phyloP scores from a whole-genome alignment of 2,888 invertebrate species.

The Apodemia duryi region DNA sequence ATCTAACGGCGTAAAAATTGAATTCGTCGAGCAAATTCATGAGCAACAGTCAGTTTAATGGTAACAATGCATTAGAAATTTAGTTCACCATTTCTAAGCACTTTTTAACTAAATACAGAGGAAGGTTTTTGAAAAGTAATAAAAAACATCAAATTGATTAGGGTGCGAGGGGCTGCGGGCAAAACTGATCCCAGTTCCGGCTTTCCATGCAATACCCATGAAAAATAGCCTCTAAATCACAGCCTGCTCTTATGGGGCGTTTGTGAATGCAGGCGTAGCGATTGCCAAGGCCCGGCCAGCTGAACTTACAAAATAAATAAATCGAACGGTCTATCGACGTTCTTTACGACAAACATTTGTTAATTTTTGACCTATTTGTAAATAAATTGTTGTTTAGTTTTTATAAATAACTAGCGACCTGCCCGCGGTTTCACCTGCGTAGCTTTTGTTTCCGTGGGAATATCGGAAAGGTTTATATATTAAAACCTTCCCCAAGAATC shows the following conservation, averaged over 20 bases:
- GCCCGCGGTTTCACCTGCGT: too few relatives aligned
- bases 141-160: slow-evolving; percentile 59
- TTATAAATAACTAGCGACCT: too few relatives aligned
- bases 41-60: not conserved
- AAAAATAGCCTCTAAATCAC: slow-evolving; percentile 61
- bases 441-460: too few relatives aligned
- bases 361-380: slow-evolving; percentile 7
- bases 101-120: not conserved
- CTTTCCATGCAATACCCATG: slow-evolving; percentile 53
- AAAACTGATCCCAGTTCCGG: slow-evolving; percentile 36
- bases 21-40: not conserved
- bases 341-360: slow-evolving; percentile 10
- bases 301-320: slow-evolving; percentile 5
- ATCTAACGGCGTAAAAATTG: not conserved
- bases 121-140: slow-evolving; percentile 37
- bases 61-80: not conserved
- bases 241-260: slow-evolving; percentile 40
- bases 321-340: not conserved
- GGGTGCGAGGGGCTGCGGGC: slow-evolving; percentile 38
- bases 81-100: not conserved
- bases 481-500: too few relatives aligned
- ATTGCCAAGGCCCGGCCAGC: slow-evolving; percentile 10
- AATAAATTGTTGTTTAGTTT: not conserved
- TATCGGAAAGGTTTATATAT: too few relatives aligned
- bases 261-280: slow-evolving; percentile 35